These are phyloP conservation scores for Scopus umbretta DNA, from an alignment of 2,113 vertebrate species.

Conservation along the genomic window DNA sequence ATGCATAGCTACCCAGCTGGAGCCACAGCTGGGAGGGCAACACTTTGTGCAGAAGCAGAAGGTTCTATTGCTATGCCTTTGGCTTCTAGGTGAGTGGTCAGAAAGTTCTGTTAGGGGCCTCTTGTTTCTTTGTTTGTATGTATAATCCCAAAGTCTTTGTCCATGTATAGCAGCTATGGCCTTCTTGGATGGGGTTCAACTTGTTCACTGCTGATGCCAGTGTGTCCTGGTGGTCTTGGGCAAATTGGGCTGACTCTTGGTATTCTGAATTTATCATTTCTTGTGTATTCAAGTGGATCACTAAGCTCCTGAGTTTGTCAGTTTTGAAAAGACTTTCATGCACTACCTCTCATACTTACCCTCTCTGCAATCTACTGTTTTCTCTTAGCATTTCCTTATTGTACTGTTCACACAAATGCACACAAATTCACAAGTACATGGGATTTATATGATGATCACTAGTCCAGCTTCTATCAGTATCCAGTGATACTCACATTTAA, in stretches of 20 bases:
- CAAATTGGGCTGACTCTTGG: neutral
- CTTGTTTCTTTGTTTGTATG: neutral
- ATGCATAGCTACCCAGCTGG: neutral
- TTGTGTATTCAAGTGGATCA: neutral
- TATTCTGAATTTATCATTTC: neutral
- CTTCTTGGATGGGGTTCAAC: neutral
- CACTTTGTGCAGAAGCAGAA: neutral
- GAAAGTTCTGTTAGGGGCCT: neutral
- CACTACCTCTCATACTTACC: neutral
- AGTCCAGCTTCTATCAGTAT: too few relatives aligned
- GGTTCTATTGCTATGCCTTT: neutral
- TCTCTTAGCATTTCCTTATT: neutral
- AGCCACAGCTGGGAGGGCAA: neutral
- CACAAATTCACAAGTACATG: neutral
- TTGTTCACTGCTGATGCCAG: neutral
- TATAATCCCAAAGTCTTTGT: neutral
- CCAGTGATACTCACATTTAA: neutral
- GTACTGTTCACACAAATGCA: neutral
- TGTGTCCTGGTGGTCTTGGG: neutral
- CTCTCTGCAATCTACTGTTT: neutral
- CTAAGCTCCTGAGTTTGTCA: neutral
- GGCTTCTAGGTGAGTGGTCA: neutral
- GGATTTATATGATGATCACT: neutral
- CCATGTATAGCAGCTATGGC: neutral
- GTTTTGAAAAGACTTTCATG: neutral